Percentiles rank a stretch among this genome's conserved stretches.
phyloP scores from a whole-genome alignment of 2,113 vertebrate genomes.

The Ceratotherium simum region DNA sequence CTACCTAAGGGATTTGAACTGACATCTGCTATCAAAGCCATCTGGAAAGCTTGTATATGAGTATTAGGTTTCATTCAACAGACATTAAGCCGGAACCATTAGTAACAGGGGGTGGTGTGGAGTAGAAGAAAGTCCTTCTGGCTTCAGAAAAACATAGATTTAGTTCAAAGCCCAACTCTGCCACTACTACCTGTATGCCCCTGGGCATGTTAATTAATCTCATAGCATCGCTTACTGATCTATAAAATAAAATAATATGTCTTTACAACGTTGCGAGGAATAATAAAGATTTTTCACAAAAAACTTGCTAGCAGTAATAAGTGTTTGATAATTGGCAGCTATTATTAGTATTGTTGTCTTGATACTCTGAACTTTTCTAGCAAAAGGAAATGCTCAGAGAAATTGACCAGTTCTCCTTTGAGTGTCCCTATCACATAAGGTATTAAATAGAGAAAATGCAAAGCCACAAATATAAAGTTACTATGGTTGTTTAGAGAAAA shows the following conservation, averaged over 20 bases:
- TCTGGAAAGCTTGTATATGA: constrained; percentile 56
- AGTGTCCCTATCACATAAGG: background rate
- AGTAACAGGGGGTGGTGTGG: background rate
- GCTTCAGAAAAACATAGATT: background rate
- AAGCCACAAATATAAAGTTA: background rate
- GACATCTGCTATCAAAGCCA: constrained; percentile 55
- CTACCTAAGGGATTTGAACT: constrained; percentile 63
- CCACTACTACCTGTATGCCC: background rate
- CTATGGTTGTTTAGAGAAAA: constrained; percentile 40
- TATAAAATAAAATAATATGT: background rate
- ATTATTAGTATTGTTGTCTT: background rate
- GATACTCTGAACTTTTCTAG: constrained; percentile 15
- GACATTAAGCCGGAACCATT: background rate
- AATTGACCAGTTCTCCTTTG: background rate
- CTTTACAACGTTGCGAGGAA: background rate
- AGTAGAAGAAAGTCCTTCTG: constrained; percentile 19
- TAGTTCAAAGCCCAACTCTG: background rate
- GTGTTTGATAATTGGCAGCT: background rate
- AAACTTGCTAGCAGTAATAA: background rate
- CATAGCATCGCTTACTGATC: background rate
- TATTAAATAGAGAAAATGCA: background rate
- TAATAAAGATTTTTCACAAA: background rate
- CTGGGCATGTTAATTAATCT: background rate
- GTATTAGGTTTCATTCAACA: constrained; percentile 49
- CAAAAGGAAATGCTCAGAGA: constrained; percentile 57